Evolutionary conservation across 2,797 vertebrate genomes (phyloP), one percentile per base, ranked within the genome.

Genomic region (Syngnathus acus): DNA sequence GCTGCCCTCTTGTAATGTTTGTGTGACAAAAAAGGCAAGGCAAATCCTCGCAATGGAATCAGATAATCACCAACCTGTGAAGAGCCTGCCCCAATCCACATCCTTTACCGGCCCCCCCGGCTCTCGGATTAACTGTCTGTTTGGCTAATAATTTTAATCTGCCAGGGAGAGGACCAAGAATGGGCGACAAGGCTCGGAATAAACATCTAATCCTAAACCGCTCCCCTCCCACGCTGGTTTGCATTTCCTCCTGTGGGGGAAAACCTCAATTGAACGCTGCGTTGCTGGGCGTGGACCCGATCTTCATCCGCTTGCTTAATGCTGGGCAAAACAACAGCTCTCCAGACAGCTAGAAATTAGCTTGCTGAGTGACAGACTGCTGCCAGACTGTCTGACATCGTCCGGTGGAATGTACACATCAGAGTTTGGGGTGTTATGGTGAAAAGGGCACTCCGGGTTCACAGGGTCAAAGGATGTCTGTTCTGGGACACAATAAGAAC

Each of bases 71-170:
- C 79, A 88, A 88, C 87, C 87, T 92, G 93, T 93, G 93, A 94
- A 94, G 90, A 91, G 86, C 82, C 83, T 87, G 82, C 80, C 82
- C 88, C 94, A 95, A 94, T 96, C 92, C 93, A 97, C 95, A 97
- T 92, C 87, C 79, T 61, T 26, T 73, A 76, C 77, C 73, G 75
- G 11, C 45, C 71, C 79, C 67, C 72, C 82, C 69, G 78, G 77
- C 80, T 81, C 71, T 76, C 76, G 87, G 88, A 90, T 92, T 91
- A 91, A 83, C 82, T 86, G 84, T 86, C 85, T 91, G 89, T 93
- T 93, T 91, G 89, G 84, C 87, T 93, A 92, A 94, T 94, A 92
- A 94, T 90, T 94, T 90, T 91, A 92, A 93, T 92, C 92, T 90
- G 80, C 43, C 23, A 82, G 83, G 83, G 86, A 79, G 39, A 79